Percentiles rank a stretch among this genome's conserved stretches.
phyloP scores from a whole-genome alignment of 2,113 vertebrate genomes.

The Atractosteus spatula region DNA sequence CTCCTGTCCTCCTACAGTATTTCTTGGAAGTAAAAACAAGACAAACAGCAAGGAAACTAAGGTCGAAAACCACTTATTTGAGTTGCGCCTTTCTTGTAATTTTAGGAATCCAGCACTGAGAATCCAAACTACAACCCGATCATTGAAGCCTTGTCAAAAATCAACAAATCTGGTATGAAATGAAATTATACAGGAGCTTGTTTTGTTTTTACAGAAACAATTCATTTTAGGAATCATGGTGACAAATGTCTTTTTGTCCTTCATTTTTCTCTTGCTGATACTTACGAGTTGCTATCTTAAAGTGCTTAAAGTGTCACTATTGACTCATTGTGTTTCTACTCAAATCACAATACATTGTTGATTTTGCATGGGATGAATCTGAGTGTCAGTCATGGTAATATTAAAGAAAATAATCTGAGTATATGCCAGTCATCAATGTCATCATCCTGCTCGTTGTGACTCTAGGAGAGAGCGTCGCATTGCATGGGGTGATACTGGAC shows the following conservation, averaged over 20 bases:
- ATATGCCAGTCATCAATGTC: no score
- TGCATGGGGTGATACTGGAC: slow-evolving; percentile 49
- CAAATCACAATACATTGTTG: no score
- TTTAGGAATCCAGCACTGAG: slow-evolving; percentile 51
- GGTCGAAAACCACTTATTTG: background rate
- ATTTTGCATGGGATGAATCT: no score
- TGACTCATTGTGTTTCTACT: no score
- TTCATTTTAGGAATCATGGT: background rate
- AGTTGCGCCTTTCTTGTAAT: background rate
- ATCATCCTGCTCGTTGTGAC: background rate
- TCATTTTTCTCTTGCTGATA: no score
- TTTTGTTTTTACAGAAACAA: slow-evolving; percentile 5
- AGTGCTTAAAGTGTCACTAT: no score
- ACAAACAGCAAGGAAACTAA: background rate
- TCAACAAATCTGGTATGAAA: slow-evolving; percentile 46
- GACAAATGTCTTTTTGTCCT: no score
- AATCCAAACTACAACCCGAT: slow-evolving; percentile 61
- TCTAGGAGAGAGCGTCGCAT: slow-evolving; percentile 39
- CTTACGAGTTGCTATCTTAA: no score
- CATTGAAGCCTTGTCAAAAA: slow-evolving; percentile 39
- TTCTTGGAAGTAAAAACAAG: background rate
- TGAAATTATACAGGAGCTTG: background rate
- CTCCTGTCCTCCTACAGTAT: no score
- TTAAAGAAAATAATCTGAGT: no score
- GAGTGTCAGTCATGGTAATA: no score